A percentile compares a stretch with the other conserved stretches of the same genome.
Evolutionary conservation across 2,113 vertebrate genomes (phyloP).

Genomic region (Dolichotis patagonum): DNA sequence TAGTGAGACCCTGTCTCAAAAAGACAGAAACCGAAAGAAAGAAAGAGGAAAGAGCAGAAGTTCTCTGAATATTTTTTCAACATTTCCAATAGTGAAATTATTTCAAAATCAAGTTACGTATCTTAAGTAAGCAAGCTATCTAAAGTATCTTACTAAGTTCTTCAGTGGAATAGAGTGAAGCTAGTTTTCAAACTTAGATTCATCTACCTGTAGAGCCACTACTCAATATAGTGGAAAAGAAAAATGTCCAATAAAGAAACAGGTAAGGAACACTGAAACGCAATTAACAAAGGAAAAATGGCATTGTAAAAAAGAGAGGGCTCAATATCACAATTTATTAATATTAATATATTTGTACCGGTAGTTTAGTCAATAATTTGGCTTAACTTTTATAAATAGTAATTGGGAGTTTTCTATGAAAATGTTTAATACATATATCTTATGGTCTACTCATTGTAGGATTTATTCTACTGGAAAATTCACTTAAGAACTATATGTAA

Average conservation of each 20-base stretch:
- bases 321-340: not conserved
- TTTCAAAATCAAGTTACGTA: constrained; percentile 43
- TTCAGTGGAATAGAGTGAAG: not conserved
- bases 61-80: not conserved
- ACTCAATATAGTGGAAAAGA: constrained; percentile 20
- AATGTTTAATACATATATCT: not conserved
- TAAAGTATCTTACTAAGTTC: constrained; percentile 39
- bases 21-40: no score
- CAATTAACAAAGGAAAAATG: not conserved
- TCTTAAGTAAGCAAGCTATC: not conserved
- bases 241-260: not conserved
- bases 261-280: not conserved
- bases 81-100: constrained; percentile 33
- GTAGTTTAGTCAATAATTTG: not conserved
- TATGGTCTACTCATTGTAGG: not conserved
- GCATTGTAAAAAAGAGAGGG: not conserved
- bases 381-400: not conserved
- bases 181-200: constrained; percentile 43
- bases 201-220: not conserved
- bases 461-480: not conserved
- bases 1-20: no score
- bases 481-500: constrained; percentile 1
- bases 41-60: not conserved
- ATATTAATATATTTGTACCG: not conserved
- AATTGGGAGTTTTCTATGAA: constrained; percentile 3